Base-by-base conservation (phyloP, 2,113 vertebrate genomes). In the Melanerpes aurifrons region DNA sequence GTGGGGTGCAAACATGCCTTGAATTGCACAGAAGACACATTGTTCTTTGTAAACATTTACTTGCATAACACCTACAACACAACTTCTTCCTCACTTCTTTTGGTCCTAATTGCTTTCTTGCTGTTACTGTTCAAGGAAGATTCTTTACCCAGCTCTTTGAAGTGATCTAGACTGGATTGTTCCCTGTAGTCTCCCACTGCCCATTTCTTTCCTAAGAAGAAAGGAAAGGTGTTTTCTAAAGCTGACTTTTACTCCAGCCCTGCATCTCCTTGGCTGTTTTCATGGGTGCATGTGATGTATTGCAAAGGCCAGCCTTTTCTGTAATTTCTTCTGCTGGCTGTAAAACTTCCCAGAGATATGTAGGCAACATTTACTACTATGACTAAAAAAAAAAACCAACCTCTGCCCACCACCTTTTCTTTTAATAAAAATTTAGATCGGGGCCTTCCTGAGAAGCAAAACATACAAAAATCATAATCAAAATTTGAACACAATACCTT, bases 91-190 rank as follows among this genome's bases (percentile, higher is more conserved):
- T 86, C 15, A 25, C 13, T 82, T 56, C 5, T 79, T 17, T 67
- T 40, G 32, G 24, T 35, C 21, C 3, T 58, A 48, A 31, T 63
- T 76, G 12, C 8, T 70, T 68, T 72, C n/a, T 56, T n/a, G 12
- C 21, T 57, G 12, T 40, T 57, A 9, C 15, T 72, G 14, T 48
- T 69, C 15, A 77, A 53, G 9, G 6, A 72, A 53, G 10, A 76
- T 20, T 8, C 8, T 85, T 79, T 24, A 5, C 8, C 6, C 0
- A 0, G 4, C 3, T 82, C 26, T 82, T 77, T 12, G 8, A 18
- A 47, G 13, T 54, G 9, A 6, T 32, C 13, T 61, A 47, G 31
- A 21, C 9, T 35, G 31, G 28, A 25, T 53, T 21, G 50, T 66
- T 59, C 26, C 3, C 15, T 45, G 6, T 3, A 47, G 20, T 62